These are phyloP conservation scores for Aelia acuminata DNA, from an alignment of 2,888 invertebrate genomes.

Conservation along the genomic window DNA sequence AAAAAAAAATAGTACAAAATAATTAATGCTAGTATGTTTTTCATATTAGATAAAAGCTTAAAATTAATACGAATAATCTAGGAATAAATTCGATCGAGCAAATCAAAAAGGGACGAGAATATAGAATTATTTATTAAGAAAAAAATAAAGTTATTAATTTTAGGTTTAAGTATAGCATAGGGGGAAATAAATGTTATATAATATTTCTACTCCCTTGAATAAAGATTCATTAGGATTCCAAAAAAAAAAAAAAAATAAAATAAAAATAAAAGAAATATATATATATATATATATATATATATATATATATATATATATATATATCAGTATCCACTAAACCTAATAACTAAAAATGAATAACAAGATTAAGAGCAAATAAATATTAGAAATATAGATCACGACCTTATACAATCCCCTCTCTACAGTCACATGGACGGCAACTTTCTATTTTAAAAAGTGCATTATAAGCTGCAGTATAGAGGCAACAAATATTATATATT, in stretches of 20 bases:
- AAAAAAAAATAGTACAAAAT: too few species aligned
- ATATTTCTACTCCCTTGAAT: neutral
- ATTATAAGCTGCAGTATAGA: neutral
- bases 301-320: too few species aligned
- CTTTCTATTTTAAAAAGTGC: conserved; percentile 22
- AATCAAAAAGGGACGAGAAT: too few species aligned
- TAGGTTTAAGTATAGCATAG: neutral
- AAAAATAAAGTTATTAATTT: too few species aligned
- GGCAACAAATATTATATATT: neutral
- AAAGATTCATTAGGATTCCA: neutral
- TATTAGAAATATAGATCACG: conserved; percentile 27
- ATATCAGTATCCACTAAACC: neutral
- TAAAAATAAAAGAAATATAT: too few species aligned
- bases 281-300: too few species aligned
- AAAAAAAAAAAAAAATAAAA: neutral
- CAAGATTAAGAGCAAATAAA: neutral
- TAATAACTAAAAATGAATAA: neutral
- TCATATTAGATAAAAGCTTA: too few species aligned
- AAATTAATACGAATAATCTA: too few species aligned
- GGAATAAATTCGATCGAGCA: too few species aligned
- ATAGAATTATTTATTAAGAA: too few species aligned
- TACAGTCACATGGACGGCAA: neutral
- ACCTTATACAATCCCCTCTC: conserved; percentile 24
- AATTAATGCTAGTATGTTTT: too few species aligned
- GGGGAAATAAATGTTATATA: neutral